Evolutionary conservation across 1,140 invertebrate species (phyloP).

Genomic region (Leucophenga varia): DNA sequence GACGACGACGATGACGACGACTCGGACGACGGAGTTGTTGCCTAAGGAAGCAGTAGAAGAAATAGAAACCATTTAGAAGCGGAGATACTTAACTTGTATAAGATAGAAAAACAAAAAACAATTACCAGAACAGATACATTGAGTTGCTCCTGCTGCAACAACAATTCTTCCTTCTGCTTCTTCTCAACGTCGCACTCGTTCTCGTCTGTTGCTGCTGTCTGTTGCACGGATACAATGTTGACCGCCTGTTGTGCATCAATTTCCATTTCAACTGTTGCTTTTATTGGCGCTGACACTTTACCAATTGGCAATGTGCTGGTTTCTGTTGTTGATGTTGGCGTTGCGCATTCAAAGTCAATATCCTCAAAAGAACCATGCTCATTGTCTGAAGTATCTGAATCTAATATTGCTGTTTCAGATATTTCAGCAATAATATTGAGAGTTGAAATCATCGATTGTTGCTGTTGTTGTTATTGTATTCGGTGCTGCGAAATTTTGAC

Average conservation of each 20-base stretch:
- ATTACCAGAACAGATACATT: too few relatives aligned
- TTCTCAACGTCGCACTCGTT: too few relatives aligned
- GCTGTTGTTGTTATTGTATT: constrained; percentile 10
- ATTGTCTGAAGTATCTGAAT: neutral
- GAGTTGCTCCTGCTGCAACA: too few relatives aligned
- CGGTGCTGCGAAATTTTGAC: too few relatives aligned
- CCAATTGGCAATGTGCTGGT: neutral
- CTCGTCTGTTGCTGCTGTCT: constrained; percentile 15
- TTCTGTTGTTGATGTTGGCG: constrained; percentile 9
- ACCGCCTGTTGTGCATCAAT: neutral
- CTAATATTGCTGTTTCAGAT: too few relatives aligned
- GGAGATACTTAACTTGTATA: too few relatives aligned
- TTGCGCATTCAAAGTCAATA: constrained; percentile 19
- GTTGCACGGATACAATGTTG: constrained; percentile 4
- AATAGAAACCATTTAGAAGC: too few relatives aligned
- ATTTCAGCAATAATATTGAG: neutral
- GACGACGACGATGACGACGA: constrained; percentile 25
- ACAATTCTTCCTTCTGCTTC: too few relatives aligned
- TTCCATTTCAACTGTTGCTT: neutral
- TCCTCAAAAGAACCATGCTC: constrained; percentile 9
- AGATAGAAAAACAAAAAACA: too few relatives aligned
- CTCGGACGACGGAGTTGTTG: neutral
- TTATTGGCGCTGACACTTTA: constrained; percentile 2
- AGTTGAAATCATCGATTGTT: constrained; percentile 3
- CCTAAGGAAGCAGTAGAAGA: neutral